Conservation (phyloP, 2,888 invertebrate genomes). For the Masnerella sp. region DNA sequence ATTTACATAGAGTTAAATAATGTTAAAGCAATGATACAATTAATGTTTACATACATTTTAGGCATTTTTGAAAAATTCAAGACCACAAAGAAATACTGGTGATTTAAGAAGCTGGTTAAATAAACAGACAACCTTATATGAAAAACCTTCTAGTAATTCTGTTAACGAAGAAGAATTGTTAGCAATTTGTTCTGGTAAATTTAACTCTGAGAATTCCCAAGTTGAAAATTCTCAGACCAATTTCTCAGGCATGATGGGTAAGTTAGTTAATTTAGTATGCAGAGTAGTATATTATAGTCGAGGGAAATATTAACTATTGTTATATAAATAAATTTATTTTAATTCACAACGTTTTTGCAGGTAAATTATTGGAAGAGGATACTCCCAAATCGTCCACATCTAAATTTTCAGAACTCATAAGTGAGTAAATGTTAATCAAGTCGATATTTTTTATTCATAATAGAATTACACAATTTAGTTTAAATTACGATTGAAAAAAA, state of each 20-base stretch:
- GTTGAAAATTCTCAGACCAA: constrained; percentile 5
- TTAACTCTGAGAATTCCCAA: constrained; percentile 25
- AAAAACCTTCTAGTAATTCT: constrained; percentile 62
- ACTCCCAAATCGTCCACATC: too few species aligned
- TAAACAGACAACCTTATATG: constrained; percentile 77
- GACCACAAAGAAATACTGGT: constrained; percentile 2
- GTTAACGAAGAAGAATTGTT: constrained; percentile 79
- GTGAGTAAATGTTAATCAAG: too few species aligned
- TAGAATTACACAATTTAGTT: too few species aligned
- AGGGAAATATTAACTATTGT: too few species aligned
- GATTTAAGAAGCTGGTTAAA: constrained; percentile 60
- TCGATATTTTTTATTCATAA: too few species aligned
- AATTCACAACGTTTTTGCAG: too few species aligned
- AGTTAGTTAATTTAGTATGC: background rate
- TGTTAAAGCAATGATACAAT: background rate
- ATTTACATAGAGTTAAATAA: too few species aligned
- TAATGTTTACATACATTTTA: constrained; percentile 12
- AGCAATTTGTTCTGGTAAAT: constrained; percentile 71
- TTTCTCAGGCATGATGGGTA: constrained; percentile 12
- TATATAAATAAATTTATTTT: too few species aligned
- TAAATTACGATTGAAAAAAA: too few species aligned
- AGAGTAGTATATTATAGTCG: too few species aligned
- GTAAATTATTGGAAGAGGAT: too few species aligned
- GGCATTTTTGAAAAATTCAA: constrained; percentile 12
- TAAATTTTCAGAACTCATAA: too few species aligned